Percentiles rank a stretch among this genome's conserved stretches.
Conservation (phyloP, 2,113 vertebrate species). For the Nibea coibor region DNA sequence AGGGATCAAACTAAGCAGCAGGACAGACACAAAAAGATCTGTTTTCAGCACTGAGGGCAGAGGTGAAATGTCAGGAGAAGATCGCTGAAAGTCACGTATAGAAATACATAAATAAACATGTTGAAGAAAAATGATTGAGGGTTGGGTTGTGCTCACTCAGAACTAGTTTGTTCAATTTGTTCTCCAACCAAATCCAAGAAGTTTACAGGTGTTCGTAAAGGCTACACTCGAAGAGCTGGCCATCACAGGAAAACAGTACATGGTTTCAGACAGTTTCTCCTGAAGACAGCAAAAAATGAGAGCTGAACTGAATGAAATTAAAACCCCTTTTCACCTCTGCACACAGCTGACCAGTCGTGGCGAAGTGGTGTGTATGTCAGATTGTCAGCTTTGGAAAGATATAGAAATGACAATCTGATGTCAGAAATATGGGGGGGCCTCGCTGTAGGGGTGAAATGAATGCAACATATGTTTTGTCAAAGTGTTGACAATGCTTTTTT, state of each 20-base stretch:
- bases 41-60: constrained; percentile 19
- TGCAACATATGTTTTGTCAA: background rate
- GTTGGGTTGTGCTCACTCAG: background rate
- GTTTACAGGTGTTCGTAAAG: too few relatives aligned
- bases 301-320: background rate
- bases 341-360: background rate
- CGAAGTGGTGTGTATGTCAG: background rate
- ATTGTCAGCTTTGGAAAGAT: background rate
- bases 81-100: constrained; percentile 2
- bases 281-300: background rate
- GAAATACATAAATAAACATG: background rate
- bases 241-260: background rate
- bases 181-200: too few relatives aligned
- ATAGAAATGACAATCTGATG: background rate
- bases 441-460: background rate
- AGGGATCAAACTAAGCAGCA: background rate
- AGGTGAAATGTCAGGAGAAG: background rate
- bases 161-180: background rate
- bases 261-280: background rate
- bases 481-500: background rate
- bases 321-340: background rate
- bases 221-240: too few relatives aligned
- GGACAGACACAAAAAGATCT: constrained; percentile 2
- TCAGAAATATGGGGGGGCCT: background rate
- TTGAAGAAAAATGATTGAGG: background rate